Evolutionary conservation across 2,888 invertebrate species (phyloP).

Genomic region (Aleiodes alternator): DNA sequence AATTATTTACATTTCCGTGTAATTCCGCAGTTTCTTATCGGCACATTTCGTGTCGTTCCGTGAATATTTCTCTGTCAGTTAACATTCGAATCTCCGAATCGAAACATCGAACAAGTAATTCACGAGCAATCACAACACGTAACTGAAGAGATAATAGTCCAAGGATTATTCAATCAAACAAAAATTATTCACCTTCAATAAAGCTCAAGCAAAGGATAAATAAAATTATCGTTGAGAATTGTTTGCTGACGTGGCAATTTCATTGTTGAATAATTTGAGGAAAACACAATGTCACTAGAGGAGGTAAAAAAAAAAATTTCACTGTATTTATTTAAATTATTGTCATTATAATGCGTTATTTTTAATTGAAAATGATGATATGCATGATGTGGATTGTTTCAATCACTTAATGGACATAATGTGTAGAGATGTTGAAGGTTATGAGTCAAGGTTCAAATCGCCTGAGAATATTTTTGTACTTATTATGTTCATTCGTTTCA

Average conservation of each 20-base stretch:
- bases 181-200: no score
- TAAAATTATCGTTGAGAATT: neutral
- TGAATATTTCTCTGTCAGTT: neutral
- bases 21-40: neutral
- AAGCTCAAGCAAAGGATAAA: neutral
- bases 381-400: neutral
- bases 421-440: slow-evolving; percentile 17
- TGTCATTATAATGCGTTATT: neutral
- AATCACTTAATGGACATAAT: neutral
- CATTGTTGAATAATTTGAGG: neutral
- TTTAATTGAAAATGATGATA: neutral
- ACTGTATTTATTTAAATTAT: slow-evolving; percentile 4
- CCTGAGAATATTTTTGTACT: neutral
- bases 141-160: no score
- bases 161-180: neutral
- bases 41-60: slow-evolving; percentile 21
- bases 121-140: neutral
- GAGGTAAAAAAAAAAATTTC: slow-evolving; percentile 26
- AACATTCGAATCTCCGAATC: slow-evolving; percentile 16
- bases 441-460: slow-evolving; percentile 3
- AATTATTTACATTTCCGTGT: no score
- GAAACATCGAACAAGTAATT: slow-evolving; percentile 5
- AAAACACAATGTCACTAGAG: slow-evolving; percentile 29
- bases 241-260: slow-evolving; percentile 24
- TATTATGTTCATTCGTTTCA: neutral